Conservation (phyloP, 23 tunicate species). For the Oikopleura albicans region DNA sequence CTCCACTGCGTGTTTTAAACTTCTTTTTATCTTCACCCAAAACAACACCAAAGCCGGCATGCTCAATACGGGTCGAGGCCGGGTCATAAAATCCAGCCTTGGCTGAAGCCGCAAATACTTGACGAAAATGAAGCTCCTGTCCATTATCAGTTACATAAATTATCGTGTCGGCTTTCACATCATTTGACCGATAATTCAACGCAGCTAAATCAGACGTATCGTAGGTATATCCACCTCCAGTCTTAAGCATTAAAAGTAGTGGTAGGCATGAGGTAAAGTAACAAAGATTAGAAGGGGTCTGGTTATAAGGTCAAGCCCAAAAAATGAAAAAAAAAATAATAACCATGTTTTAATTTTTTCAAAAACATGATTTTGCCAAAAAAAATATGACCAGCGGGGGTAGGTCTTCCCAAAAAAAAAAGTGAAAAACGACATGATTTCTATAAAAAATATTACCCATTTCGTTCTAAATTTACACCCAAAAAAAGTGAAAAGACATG, state of each 20-base stretch:
- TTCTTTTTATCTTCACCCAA: constrained; percentile 83
- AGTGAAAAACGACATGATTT: no score
- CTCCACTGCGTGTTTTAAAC: constrained; percentile 82
- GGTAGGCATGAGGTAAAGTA: no score
- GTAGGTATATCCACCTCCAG: constrained; percentile 86
- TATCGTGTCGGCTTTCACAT: constrained; percentile 60
- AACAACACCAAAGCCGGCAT: constrained; percentile 72
- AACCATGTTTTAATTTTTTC: no score
- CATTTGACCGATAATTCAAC: constrained; percentile 21
- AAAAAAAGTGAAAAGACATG: no score
- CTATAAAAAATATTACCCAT: no score
- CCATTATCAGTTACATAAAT: constrained; percentile 72
- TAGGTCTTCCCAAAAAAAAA: no score
- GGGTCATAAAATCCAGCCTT: constrained; percentile 63
- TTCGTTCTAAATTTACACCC: no score
- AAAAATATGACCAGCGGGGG: no score
- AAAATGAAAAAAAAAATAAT: no score
- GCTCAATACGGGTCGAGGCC: constrained; percentile 28
- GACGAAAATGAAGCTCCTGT: constrained; percentile 41
- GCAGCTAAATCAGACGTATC: constrained; percentile 83
- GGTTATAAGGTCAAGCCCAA: no score
- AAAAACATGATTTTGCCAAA: no score
- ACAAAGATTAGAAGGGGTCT: neutral
- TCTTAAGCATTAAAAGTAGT: no score
- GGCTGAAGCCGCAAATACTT: constrained; percentile 34